Evolutionary conservation across 2,797 vertebrate genomes (phyloP).

Genomic region (Caiman crocodilus): DNA sequence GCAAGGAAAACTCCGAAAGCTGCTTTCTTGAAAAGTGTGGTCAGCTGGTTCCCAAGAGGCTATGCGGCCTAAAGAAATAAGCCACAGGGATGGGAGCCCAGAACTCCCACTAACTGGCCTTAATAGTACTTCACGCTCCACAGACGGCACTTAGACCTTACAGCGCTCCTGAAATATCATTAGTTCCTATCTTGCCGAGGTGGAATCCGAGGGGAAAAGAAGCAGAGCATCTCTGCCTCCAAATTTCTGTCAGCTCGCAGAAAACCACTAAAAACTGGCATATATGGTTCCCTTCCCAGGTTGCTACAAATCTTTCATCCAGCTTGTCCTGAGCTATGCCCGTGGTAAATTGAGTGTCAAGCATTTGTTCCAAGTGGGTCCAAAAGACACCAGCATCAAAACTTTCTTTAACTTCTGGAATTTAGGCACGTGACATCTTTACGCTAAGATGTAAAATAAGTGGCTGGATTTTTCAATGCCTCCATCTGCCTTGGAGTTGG

Average conservation of each 20-base stretch:
- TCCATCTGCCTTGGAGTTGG: neutral
- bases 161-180: neutral
- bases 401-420: neutral
- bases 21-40: neutral
- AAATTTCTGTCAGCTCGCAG: neutral
- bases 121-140: neutral
- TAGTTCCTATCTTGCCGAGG: neutral
- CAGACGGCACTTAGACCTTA: neutral
- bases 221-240: neutral
- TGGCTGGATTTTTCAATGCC: neutral
- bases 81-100: neutral
- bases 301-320: constrained; percentile 49
- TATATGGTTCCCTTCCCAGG: constrained; percentile 41
- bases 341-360: neutral
- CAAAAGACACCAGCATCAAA: neutral
- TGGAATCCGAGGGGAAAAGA: rapidly evolving
- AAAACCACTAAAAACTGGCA: constrained; percentile 4
- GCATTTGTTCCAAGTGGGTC: neutral
- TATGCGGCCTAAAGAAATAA: neutral
- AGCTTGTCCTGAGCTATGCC: neutral
- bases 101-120: neutral
- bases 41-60: neutral
- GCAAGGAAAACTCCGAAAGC: neutral
- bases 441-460: constrained; percentile 11
- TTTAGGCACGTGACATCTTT: neutral